A percentile compares a stretch with the other conserved stretches of the same genome.
Evolutionary conservation across 2,888 invertebrate genomes (phyloP).

Genomic region (Eremobia ochroleuca): DNA sequence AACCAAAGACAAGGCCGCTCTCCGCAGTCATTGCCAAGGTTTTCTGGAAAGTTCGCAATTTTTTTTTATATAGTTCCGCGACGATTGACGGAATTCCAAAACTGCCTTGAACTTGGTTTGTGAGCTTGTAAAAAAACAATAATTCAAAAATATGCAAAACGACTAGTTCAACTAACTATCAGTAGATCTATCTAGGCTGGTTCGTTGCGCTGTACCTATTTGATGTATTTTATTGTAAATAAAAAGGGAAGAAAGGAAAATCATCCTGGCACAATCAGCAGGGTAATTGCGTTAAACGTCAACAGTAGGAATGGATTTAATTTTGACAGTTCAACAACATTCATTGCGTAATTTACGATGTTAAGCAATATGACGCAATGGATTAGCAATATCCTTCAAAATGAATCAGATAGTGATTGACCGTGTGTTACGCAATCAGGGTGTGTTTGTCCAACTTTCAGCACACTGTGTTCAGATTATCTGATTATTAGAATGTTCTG

Average conservation of each 20-base stretch:
- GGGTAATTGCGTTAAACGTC: no score
- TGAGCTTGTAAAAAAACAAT: neutral
- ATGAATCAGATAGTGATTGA: no score
- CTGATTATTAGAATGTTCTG: neutral
- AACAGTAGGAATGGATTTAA: no score
- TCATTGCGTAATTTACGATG: no score
- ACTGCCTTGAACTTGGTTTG: slow-evolving; percentile 53
- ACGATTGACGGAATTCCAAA: slow-evolving; percentile 38
- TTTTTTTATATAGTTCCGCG: slow-evolving; percentile 7
- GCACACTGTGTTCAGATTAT: neutral
- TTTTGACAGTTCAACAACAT: no score
- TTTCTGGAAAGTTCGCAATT: slow-evolving; percentile 70
- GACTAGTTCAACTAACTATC: neutral
- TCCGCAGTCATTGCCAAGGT: slow-evolving; percentile 81
- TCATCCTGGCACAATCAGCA: neutral
- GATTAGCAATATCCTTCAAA: no score
- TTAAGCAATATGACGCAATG: no score
- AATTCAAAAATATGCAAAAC: slow-evolving; percentile 12
- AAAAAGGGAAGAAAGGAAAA: neutral
- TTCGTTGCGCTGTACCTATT: neutral
- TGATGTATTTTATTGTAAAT: neutral
- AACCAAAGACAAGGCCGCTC: slow-evolving; percentile 72
- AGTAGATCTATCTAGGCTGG: neutral
- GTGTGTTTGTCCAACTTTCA: neutral
- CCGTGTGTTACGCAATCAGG: no score